Base-by-base conservation (phyloP, 2,888 invertebrate genomes). In the Acanthosepion pharaonis region DNA sequence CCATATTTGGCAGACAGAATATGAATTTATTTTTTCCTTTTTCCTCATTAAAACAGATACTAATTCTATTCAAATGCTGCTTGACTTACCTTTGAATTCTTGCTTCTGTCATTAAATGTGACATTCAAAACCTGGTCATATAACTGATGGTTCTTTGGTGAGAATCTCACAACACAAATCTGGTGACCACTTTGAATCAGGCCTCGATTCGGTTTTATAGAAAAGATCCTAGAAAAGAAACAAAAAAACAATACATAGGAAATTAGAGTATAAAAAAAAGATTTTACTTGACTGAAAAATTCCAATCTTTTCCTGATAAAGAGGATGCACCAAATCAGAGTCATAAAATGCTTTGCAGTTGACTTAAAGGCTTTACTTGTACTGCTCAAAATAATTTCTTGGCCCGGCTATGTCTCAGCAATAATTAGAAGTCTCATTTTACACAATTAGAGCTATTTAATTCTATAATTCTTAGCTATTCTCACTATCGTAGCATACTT, bases 191-290 rank as follows among this genome's bases (percentile, higher is more conserved):
- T 95, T 59, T 96, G 96, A 95, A 97, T 94, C 91, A 97, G 94
- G 4, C 97, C 97, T 95, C 96, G 96, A 20, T 96, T 96, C 78
- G 97, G 97, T 95, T 97, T 97, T 78, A 97, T 95, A n/a, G 96
- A 94, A 95, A 96, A 97, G 23, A 96, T 96, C 64, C 97, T 97
- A 96, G 18, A 96, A 95, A 94, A 94, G 94, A 94, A 33, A 49
- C 8, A 5, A 51, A 51, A 51, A 64, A 64, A 28, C n/a, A 23
- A 64, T 64, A 64, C 25, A 64, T 8, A 64, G n/a, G n/a, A 78
- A 78, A n/a, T n/a, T n/a, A 78, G n/a, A n/a, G 33, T 78, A 9
- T 20, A n/a, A n/a, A 78, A 78, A 78, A 78, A 78, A n/a, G 9
- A 55, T 15, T 18, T 18, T 18, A 18, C 20, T 20, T 23, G 5